Base-by-base conservation (phyloP, 2,888 invertebrate species). In the Himalopsyche tibetana region DNA sequence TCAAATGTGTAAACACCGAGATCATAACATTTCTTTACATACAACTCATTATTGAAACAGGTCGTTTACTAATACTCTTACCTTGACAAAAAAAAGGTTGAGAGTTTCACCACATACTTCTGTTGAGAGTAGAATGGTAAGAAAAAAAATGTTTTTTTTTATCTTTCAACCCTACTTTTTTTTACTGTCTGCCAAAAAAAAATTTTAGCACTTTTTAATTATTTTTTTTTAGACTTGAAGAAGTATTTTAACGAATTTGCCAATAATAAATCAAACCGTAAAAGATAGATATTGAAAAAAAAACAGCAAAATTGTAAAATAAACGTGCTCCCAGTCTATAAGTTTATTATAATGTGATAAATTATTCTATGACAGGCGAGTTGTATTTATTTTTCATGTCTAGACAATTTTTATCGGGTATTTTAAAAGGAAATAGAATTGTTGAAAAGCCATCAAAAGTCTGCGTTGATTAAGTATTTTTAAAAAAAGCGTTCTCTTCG, bases 341-440 rank as follows among this genome's bases (percentile, higher is more conserved):
- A 74, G 38, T 38, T 74, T 38, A 74, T 74, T 74, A 74, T 11
- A 15, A 74, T 38, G 74, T 74, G 74, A 74, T 74, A 38, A 74
- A 74, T 74, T 38, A 74, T 74, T 74, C 5, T 15, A 36, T 15
- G 74, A 38, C 38, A 12, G 38, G 12, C 19, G 38, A 4, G 4
- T 74, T 36, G 74, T 19, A 69, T 74, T 74, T 74, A 36, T 74
- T 74, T 28, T 74, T 2, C 15, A 36, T 12, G 74, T 74, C 74
- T 74, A 74, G 74, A 74, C 74, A 11, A 15, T 74, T 74, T 69
- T 36, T 74, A 74, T 74, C 8, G 28, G 4, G 12, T 69, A 69
- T 36, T 12, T 15, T 38, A 4, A 74, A 74, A 74, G 38, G 38
- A 74, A 74, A 74, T 36, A 74, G 74, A 36, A 74, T 36, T 74